Conservation (phyloP, 2,113 vertebrate genomes). For the Chitala chitala region DNA sequence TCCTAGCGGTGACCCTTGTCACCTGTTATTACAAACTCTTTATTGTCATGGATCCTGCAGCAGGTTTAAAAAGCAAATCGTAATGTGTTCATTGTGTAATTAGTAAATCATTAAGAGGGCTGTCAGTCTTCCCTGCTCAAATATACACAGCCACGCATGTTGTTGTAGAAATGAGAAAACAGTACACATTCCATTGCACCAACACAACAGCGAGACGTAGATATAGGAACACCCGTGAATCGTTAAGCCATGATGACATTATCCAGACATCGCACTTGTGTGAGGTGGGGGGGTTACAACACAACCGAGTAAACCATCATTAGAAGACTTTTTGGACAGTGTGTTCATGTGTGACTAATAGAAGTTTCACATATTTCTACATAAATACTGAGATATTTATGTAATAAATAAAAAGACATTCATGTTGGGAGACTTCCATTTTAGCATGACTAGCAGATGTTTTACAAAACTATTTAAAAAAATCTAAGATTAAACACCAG, state of each 20-base stretch:
- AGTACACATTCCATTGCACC: not conserved
- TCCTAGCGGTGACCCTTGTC: not conserved
- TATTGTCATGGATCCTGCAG: not conserved
- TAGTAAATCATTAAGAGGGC: not conserved
- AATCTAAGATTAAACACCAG: too few relatives aligned
- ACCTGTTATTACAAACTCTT: not conserved
- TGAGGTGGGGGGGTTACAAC: too few relatives aligned
- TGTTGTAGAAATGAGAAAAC: not conserved
- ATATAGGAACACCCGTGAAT: not conserved
- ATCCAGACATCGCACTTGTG: too few relatives aligned
- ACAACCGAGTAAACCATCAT: too few relatives aligned
- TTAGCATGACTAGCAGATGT: too few relatives aligned
- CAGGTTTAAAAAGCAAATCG: not conserved
- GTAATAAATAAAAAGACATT: too few relatives aligned
- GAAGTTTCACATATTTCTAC: too few relatives aligned
- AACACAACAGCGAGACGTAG: not conserved
- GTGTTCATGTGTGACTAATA: too few relatives aligned
- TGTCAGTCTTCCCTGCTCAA: not conserved
- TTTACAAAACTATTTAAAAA: too few relatives aligned
- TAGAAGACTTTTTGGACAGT: too few relatives aligned
- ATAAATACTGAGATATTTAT: too few relatives aligned
- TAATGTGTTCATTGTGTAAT: not conserved
- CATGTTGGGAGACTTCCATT: too few relatives aligned
- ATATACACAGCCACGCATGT: not conserved
- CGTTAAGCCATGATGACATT: not conserved